Base-by-base conservation (phyloP, 2,113 vertebrate genomes). In the Orthochromis malagaraziensis region DNA sequence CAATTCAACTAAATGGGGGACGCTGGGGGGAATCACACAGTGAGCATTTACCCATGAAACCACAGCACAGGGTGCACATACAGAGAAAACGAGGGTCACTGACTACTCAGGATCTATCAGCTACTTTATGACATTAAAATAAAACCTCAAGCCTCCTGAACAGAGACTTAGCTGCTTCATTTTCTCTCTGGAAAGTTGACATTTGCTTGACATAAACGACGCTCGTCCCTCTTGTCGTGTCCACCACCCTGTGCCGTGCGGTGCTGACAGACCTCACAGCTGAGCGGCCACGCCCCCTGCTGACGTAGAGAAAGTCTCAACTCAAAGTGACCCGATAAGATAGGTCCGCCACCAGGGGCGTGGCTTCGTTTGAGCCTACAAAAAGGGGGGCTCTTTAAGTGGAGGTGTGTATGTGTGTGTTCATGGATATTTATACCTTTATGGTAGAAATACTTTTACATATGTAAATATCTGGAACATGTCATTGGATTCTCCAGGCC, bases 91-190 rank as follows among this genome's bases (percentile, higher is more conserved):
- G 29, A 12, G 81, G 89, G 81, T 84, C 68, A 84, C 35, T 21
- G 49, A 47, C 84, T 88, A 92, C 88, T 82, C n/a, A 53, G 53
- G 86, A 82, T 91, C 79, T 3, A 14, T 47, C 53, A 82, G 70
- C 89, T 92, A 94, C 75, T 84, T 42, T 65, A 87, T 47, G 73
- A 86, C 40, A 79, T 26, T 5, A 12, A 83, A 51, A 33, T 82
- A 80, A 83, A 93, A 95, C 95, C 95, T 96, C 95, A 17, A 96
- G 94, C 60, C 90, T 94, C 84, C 84, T 94, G 93, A 96, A 95
- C 87, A 96, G 80, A 87, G 95, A 88, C 87, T 93, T 95, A 24
- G 94, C 80, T 3, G 89, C 95, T 42, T 96, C 95, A 94, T 95
- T 94, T 92, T 96, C 96, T 91, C 87, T 95, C 89, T 90, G 93